Evolutionary conservation across 2,797 vertebrate genomes (phyloP).

Genomic region (Limnodromus scolopaceus): DNA sequence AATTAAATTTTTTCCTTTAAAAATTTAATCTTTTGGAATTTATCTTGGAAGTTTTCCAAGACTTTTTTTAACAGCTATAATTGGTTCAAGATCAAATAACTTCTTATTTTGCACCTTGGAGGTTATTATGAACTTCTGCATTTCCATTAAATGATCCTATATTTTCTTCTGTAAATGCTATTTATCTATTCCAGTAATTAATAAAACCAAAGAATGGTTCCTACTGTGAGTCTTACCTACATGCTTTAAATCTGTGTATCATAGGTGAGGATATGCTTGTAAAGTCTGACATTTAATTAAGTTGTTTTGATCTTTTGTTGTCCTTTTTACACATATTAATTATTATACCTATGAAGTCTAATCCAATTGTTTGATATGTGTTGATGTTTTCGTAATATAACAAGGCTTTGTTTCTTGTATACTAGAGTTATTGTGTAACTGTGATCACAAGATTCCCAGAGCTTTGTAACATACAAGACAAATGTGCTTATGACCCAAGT

Average conservation of each 20-base stretch:
- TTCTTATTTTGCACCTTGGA: constrained; percentile 50
- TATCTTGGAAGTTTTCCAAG: background rate
- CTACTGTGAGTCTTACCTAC: constrained; percentile 31
- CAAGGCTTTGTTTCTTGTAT: constrained; percentile 40
- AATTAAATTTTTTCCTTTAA: background rate
- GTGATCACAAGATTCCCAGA: constrained; percentile 51
- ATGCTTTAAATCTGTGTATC: constrained; percentile 25
- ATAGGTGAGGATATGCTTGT: constrained; percentile 57
- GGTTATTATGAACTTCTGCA: constrained; percentile 36
- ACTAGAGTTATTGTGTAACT: constrained; percentile 37
- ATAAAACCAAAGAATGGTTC: constrained; percentile 62
- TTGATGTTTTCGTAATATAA: constrained; percentile 50
- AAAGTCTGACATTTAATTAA: constrained; percentile 71
- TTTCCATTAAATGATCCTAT: constrained; percentile 51
- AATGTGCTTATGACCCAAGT: background rate
- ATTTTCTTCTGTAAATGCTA: constrained; percentile 66
- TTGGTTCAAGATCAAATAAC: background rate
- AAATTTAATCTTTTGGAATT: background rate
- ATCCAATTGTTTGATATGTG: constrained; percentile 46
- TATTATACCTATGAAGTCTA: constrained; percentile 60
- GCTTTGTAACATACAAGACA: background rate
- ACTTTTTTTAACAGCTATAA: background rate
- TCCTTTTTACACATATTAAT: constrained; percentile 67
- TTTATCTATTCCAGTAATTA: constrained; percentile 72
- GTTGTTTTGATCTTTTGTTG: constrained; percentile 68